Conservation (phyloP, 1,140 invertebrate species). For the Arctopsyche grandis region DNA sequence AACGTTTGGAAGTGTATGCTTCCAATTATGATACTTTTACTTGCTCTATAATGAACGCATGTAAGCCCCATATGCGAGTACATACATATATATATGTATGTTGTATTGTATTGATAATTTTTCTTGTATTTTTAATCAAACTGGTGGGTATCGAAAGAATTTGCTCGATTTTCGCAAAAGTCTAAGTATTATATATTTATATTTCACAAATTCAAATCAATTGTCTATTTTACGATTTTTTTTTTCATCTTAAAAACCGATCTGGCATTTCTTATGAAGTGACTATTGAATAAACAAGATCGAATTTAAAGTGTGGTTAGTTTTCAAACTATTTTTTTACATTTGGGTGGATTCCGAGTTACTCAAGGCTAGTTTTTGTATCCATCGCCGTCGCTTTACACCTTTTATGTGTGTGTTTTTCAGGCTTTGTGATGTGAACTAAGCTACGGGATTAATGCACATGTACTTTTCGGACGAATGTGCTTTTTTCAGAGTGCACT, state of each 20-base stretch:
- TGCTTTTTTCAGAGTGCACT: constrained; percentile 36
- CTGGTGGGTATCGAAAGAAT: too few relatives aligned
- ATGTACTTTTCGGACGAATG: constrained; percentile 17
- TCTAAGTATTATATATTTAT: too few relatives aligned
- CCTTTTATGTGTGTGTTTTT: constrained; percentile 19
- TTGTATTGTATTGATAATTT: too few relatives aligned
- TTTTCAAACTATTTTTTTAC: constrained; percentile 1
- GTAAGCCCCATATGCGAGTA: too few relatives aligned
- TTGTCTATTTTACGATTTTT: not conserved
- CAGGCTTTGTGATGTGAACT: constrained; percentile 36
- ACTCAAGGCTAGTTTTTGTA: constrained; percentile 6
- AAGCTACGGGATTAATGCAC: constrained; percentile 31
- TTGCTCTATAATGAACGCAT: too few relatives aligned
- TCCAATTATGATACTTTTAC: too few relatives aligned
- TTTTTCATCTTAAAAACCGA: not conserved
- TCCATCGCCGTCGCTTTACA: not conserved
- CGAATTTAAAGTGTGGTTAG: not conserved
- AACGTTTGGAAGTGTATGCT: too few relatives aligned
- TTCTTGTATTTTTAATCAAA: too few relatives aligned
- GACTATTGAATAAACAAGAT: not conserved
- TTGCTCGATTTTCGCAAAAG: too few relatives aligned
- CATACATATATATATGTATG: too few relatives aligned
- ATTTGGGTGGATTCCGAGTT: too few relatives aligned
- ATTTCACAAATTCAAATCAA: too few relatives aligned
- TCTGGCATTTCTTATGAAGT: not conserved